A percentile compares a stretch with the other conserved stretches of the same genome.
phyloP scores from a whole-genome alignment of 2,888 invertebrate genomes.

The Proisotoma minuta region DNA sequence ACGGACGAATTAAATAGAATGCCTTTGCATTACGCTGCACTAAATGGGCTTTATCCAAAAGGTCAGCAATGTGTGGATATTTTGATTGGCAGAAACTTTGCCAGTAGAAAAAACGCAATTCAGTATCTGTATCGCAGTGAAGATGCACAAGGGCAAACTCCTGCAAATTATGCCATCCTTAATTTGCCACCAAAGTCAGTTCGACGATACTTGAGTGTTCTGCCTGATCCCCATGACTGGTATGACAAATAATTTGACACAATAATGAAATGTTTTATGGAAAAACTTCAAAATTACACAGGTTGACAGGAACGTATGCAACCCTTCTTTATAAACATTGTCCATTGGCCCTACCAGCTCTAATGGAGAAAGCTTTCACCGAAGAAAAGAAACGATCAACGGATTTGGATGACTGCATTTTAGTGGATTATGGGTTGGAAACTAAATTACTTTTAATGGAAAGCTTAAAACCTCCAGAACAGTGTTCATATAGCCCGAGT shows the following conservation, averaged over 20 bases:
- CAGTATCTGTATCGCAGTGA: slow-evolving; percentile 21
- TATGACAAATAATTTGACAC: background rate
- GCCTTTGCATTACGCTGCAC: slow-evolving; percentile 21
- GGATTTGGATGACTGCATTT: no score
- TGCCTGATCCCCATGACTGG: slow-evolving; percentile 19
- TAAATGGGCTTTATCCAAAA: slow-evolving; percentile 25
- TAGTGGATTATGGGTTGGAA: background rate
- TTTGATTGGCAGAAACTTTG: slow-evolving; percentile 12
- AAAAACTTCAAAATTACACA: background rate
- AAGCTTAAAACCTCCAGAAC: background rate
- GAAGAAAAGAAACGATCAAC: slow-evolving; percentile 14
- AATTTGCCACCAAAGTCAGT: slow-evolving; percentile 20
- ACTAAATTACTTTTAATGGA: background rate
- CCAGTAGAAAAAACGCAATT: slow-evolving; percentile 6
- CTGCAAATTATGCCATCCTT: slow-evolving; percentile 17
- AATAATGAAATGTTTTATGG: background rate
- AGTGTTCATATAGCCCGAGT: no score
- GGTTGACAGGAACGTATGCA: slow-evolving; percentile 24
- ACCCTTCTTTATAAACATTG: slow-evolving; percentile 18
- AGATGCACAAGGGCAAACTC: slow-evolving; percentile 18
- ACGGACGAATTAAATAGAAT: slow-evolving; percentile 11
- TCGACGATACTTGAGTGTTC: slow-evolving; percentile 11
- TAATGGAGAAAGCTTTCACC: slow-evolving; percentile 24
- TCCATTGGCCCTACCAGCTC: slow-evolving; percentile 19
- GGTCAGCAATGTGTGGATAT: slow-evolving; percentile 26